Evolutionary conservation across 2,797 vertebrate genomes (phyloP), one percentile per base, ranked within the genome.

Genomic region (Sternarchorhynchus goeldii): DNA sequence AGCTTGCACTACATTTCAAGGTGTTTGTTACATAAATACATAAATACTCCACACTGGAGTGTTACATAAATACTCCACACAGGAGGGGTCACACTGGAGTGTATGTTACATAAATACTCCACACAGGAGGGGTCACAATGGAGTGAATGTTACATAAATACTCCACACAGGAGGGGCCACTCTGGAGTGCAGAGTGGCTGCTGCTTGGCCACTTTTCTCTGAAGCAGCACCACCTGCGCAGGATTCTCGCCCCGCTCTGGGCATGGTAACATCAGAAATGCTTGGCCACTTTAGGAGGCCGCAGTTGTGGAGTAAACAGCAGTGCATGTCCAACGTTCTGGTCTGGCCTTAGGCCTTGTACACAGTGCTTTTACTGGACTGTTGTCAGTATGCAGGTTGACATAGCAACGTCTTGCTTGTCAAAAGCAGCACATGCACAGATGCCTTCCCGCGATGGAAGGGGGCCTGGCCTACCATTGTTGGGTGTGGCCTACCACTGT

Each of bases 1-100:
- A 85, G 75, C 70, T 89, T 89, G 87, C 84, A 75, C 84, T 76
- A 73, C 79, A 81, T 85, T 83, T 84, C 84, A 83, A 83, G 85
- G 89, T 91, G 85, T 87, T 79, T 71, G 81, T 93, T 92, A 90
- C 87, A 89, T 91, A 93, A 25, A 25, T 25, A 25, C 87, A 89
- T 91, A 93, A 92, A 90, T 87, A 89, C 79, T 86, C 75, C 85
- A 89, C 86, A 87, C 85, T 82, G 25, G 25, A 25, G 25, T 25
- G 25, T 1, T 25, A 25, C 25, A 25, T 25, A 25, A 25, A 1
- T 25, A 25, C 25, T 25, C 25, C 25, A 25, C 25, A 25, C 25
- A 25, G 25, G 25, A 25, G 25, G 25, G 25, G 25, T 1, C 25
- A 25, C 25, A 25, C 25, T 25, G 25, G 25, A 25, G 25, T 25